A percentile compares a stretch with the other conserved stretches of the same genome.
Evolutionary conservation across 2,113 vertebrate genomes (phyloP).

Genomic region (Ibidorhyncha struthersii): DNA sequence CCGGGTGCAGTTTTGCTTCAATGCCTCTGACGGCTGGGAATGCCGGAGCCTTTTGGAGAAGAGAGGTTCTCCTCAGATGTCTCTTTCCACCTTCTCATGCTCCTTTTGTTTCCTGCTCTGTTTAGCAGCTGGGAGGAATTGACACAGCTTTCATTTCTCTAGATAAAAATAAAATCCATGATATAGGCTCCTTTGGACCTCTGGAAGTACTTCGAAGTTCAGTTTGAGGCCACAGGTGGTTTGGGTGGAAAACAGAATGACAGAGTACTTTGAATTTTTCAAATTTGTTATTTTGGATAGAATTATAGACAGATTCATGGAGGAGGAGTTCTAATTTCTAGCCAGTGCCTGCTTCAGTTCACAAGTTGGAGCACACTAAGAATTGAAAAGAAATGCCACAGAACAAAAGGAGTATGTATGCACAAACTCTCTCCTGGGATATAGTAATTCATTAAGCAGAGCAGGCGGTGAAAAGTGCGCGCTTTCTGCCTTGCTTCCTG

Average conservation of each 20-base stretch:
- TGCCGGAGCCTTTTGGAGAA: background rate
- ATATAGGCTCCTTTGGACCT: background rate
- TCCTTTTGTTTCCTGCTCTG: background rate
- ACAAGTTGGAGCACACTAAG: background rate
- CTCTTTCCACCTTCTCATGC: background rate
- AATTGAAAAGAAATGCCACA: background rate
- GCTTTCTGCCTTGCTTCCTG: background rate
- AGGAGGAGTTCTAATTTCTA: background rate
- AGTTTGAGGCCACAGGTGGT: background rate
- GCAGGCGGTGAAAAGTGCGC: background rate
- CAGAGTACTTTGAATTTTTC: background rate
- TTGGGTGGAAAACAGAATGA: background rate
- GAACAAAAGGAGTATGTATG: background rate
- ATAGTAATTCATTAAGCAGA: background rate
- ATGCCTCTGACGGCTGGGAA: fast-evolving
- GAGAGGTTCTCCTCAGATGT: background rate
- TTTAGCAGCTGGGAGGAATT: background rate
- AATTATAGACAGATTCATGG: background rate
- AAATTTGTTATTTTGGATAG: background rate
- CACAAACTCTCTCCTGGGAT: background rate
- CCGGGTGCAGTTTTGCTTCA: background rate
- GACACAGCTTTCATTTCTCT: background rate
- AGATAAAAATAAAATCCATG: background rate
- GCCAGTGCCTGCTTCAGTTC: background rate
- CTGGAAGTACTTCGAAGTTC: background rate